A percentile compares a stretch with the other conserved stretches of the same genome.
These are phyloP conservation scores for Drosophila orena DNA, from an alignment of 1,140 invertebrate genomes.

Conservation along the genomic window DNA sequence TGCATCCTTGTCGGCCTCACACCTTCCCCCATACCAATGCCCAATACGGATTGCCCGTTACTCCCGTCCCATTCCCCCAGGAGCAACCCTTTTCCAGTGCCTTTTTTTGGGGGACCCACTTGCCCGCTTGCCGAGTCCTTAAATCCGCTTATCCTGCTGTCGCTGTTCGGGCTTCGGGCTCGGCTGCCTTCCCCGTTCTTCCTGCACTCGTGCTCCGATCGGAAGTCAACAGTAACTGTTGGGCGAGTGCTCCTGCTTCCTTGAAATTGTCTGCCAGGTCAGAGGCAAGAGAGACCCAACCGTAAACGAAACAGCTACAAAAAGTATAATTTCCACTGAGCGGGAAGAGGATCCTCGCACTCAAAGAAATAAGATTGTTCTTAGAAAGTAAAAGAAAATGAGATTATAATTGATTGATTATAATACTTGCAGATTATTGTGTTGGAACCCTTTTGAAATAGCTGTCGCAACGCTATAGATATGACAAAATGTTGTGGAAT, in stretches of 20 bases:
- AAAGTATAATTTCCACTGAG: slow-evolving; percentile 31
- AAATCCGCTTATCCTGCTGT: slow-evolving; percentile 80
- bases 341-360: slow-evolving; percentile 7
- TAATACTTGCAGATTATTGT: too few relatives aligned
- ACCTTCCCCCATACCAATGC: slow-evolving; percentile 48
- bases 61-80: slow-evolving; percentile 2
- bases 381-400: background rate
- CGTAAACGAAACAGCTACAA: slow-evolving; percentile 71
- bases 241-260: slow-evolving; percentile 65
- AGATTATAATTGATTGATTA: too few relatives aligned
- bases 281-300: slow-evolving; percentile 44
- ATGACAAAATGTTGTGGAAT: too few relatives aligned
- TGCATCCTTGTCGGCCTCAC: slow-evolving; percentile 75
- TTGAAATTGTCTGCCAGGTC: slow-evolving; percentile 48
- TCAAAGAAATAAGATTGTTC: slow-evolving; percentile 5
- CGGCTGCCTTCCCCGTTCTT: slow-evolving; percentile 32
- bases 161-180: slow-evolving; percentile 22
- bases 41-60: slow-evolving; percentile 5
- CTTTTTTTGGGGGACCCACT: slow-evolving; percentile 33
- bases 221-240: slow-evolving; percentile 79
- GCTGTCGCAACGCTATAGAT: too few relatives aligned
- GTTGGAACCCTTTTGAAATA: too few relatives aligned
- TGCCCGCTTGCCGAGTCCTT: slow-evolving; percentile 51
- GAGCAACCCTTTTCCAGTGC: slow-evolving; percentile 66
- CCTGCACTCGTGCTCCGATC: slow-evolving; percentile 72